Base-by-base conservation (phyloP, 2,113 vertebrate species). In the Brachyhypopomus gauderio region DNA sequence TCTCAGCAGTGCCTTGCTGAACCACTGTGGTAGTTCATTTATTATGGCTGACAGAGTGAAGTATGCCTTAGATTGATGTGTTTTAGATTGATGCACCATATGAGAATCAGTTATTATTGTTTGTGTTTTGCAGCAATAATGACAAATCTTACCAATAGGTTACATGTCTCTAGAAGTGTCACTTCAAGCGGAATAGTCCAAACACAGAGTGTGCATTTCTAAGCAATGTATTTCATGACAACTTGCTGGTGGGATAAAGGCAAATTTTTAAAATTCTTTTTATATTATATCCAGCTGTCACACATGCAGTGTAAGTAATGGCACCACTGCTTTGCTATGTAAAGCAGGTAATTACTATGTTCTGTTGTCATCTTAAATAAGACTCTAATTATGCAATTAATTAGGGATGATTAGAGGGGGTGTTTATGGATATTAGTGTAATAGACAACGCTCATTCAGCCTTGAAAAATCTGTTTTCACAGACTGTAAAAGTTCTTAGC, bases 361-460 rank as follows among this genome's bases (percentile, higher is more conserved):
- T 72, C 52, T 72, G 58, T 83, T 55, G 67, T 80, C 66, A 72
- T 82, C 76, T 63, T 83, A 78, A 84, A 55, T 52, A 70, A 41
- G 63, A 58, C 25, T 70, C 23, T 83, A 78, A 87, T 81, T 70
- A 85, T 74, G 74, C 75, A 78, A 75, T 80, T 85, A 83, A 80
- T 80, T 67, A 72, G 36, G 52, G 66, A 73, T 83, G 78, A 83
- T 81, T 72, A 78, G 41, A 72, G 70, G 36, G 70, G 19, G 34
- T 67, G 38, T 63, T 66, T 45, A 70, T 69, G 60, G 74, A 41
- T 22, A 81, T 81, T 67, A 67, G 77, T 34, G 36, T 72, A 79
- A 48, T 69, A 69, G 66, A 84, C 69, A 69, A 82, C 81, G 38
- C 69, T 70, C 77, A 77, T 62, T 74, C 27, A 77, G 62, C 41